Evolutionary conservation across 2,888 invertebrate genomes (phyloP), one percentile per base, ranked within the genome.

Genomic region (Xanthorhoe spadicearia): DNA sequence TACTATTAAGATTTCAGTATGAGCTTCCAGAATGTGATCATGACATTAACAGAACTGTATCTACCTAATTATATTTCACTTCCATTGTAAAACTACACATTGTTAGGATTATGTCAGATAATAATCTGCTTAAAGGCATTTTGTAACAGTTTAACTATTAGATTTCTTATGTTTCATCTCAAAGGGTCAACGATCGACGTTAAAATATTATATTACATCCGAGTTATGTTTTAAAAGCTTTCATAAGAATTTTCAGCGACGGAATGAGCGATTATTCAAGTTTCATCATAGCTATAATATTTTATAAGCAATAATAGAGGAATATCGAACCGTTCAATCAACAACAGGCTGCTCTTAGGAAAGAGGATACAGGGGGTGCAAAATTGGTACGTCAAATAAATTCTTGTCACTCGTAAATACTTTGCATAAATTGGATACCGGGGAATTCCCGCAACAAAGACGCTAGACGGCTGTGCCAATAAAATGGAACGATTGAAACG

Each of bases 401-500:
- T 89, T 89, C 89, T 83, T 85, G 87, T 87, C 89, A 88, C 84
- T 85, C 86, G 88, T 87, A 89, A 90, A 91, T 88, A 88, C 89
- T 91, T 90, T 89, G 88, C 90, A 90, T 89, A 89, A 87, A 90
- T 89, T 87, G 88, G 86, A 89, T 87, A 79, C 85, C 77, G 82
- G 82, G 83, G 84, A 85, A 89, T 88, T 85, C 84, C 85, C 84
- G 83, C 89, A 86, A 88, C 89, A 91, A 90, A 90, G 90, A 87
- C 83, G 83, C 82, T 72, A 83, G 85, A 86, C 84, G 85, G 84
- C 82, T 82, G 86, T 81, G 85, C 83, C 88, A 89, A 90, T 90
- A 89, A 89, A 86, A 87, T 83, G 82, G 83, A 78, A 85, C 86
- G 87, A 87, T 90, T 89, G 87, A 83, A 88, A 83, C 83, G 88